phyloP scores from a whole-genome alignment of 2,113 vertebrate genomes.

The Hippocampus zosterae region DNA sequence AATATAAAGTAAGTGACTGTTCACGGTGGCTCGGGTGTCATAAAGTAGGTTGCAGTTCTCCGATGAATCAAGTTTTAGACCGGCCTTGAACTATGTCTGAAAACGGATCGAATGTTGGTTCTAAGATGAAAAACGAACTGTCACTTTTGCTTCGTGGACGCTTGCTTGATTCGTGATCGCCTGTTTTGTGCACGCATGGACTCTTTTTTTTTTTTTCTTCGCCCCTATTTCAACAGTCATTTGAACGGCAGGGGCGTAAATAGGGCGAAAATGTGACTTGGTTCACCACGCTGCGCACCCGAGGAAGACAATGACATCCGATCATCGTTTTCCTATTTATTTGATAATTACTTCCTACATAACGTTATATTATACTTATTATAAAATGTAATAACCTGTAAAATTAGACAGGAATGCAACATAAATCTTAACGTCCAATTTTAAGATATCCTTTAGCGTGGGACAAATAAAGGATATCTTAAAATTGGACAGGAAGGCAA shows the following conservation, averaged over 20 bases:
- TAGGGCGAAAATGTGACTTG: background rate
- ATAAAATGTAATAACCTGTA: too few relatives aligned
- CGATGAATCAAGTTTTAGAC: background rate
- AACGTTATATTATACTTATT: too few relatives aligned
- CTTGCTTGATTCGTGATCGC: background rate
- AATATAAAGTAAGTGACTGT: conserved; percentile 73
- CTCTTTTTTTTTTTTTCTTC: background rate
- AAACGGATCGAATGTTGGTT: background rate
- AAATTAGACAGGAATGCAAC: too few relatives aligned
- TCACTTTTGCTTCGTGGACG: background rate
- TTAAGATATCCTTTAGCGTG: too few relatives aligned
- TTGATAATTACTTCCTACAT: background rate
- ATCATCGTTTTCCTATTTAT: background rate
- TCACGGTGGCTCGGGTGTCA: background rate
- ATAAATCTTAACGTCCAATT: too few relatives aligned
- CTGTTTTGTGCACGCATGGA: background rate
- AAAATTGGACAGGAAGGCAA: too few relatives aligned
- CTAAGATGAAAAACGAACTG: background rate
- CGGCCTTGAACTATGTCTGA: background rate
- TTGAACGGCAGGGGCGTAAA: conserved; percentile 25
- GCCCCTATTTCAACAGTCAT: conserved; percentile 2
- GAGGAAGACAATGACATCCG: background rate
- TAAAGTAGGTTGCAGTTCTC: conserved; percentile 1
- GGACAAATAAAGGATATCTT: too few relatives aligned
- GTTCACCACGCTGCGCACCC: background rate